These are phyloP conservation scores for Sycophila sp. DNA, from an alignment of 1,140 invertebrate genomes.

Conservation along the genomic window DNA sequence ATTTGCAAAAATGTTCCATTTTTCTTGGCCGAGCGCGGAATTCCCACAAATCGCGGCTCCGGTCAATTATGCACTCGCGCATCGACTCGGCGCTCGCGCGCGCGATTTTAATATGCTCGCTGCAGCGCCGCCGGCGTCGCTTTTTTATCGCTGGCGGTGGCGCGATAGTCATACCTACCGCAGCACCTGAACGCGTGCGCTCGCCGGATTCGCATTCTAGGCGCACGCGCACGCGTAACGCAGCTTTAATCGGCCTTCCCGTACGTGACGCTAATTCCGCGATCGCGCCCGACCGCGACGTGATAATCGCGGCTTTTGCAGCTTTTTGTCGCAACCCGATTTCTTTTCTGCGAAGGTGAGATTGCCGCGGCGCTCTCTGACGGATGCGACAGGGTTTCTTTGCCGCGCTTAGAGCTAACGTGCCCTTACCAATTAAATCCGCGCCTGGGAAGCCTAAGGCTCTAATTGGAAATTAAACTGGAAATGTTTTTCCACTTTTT, in stretches of 20 bases:
- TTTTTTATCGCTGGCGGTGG: not conserved
- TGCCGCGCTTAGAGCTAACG: not conserved
- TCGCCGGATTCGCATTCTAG: slow-evolving; percentile 35
- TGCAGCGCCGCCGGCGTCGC: slow-evolving; percentile 20
- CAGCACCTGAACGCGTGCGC: no score
- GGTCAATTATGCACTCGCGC: slow-evolving; percentile 23
- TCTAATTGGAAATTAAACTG: slow-evolving; percentile 6
- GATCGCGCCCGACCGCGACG: not conserved
- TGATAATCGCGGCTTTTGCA: slow-evolving; percentile 22
- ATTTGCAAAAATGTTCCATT: no score
- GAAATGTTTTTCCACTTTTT: no score
- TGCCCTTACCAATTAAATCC: slow-evolving; percentile 17
- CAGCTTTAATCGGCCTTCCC: slow-evolving; percentile 46
- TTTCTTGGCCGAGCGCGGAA: not conserved
- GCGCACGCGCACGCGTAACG: slow-evolving; percentile 44
- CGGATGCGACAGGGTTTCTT: not conserved
- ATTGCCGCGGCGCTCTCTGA: not conserved
- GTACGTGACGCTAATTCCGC: slow-evolving; percentile 38
- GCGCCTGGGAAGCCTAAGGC: not conserved
- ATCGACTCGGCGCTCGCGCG: no score
- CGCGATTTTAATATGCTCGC: slow-evolving; percentile 4
- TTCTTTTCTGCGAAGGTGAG: slow-evolving; percentile 1
- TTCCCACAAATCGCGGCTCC: not conserved
- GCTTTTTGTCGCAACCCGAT: not conserved
- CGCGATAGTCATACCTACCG: no score